A percentile compares a stretch with the other conserved stretches of the same genome.
These are phyloP conservation scores for Lepilemur ruficaudatus DNA, from an alignment of 2,797 vertebrate species.

Conservation along the genomic window DNA sequence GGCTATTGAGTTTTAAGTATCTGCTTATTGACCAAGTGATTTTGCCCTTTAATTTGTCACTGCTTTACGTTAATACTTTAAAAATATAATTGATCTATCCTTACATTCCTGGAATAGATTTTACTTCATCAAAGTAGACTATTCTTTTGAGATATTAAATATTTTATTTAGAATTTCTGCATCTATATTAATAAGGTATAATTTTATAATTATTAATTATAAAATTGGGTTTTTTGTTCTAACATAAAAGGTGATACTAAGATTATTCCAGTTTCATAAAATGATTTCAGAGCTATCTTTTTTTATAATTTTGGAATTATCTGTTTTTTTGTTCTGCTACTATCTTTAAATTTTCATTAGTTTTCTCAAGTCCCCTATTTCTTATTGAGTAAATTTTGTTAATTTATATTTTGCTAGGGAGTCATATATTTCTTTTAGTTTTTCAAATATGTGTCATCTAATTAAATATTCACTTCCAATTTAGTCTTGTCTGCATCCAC, in stretches of 20 bases:
- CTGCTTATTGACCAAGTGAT: background rate
- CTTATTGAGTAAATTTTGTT: background rate
- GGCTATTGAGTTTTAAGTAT: background rate
- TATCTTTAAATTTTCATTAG: background rate
- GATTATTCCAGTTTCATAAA: constrained; percentile 7
- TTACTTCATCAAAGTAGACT: background rate
- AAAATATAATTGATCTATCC: background rate
- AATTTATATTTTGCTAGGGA: constrained; percentile 3
- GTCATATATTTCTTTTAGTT: background rate
- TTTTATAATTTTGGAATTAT: background rate
- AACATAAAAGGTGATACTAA: background rate
- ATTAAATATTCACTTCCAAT: background rate
- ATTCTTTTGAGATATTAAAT: background rate
- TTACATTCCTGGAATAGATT: background rate
- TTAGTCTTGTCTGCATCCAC: background rate
- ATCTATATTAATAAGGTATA: background rate
- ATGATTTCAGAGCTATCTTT: background rate
- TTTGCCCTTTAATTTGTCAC: background rate
- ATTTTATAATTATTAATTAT: background rate
- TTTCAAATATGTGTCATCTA: constrained; percentile 12
- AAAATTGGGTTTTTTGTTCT: background rate
- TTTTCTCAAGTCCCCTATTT: constrained; percentile 18
- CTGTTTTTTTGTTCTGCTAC: background rate
- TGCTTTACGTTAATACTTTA: background rate
- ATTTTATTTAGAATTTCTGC: background rate